Conservation (phyloP, 2,113 vertebrate genomes). For the Bettongia penicillata region DNA sequence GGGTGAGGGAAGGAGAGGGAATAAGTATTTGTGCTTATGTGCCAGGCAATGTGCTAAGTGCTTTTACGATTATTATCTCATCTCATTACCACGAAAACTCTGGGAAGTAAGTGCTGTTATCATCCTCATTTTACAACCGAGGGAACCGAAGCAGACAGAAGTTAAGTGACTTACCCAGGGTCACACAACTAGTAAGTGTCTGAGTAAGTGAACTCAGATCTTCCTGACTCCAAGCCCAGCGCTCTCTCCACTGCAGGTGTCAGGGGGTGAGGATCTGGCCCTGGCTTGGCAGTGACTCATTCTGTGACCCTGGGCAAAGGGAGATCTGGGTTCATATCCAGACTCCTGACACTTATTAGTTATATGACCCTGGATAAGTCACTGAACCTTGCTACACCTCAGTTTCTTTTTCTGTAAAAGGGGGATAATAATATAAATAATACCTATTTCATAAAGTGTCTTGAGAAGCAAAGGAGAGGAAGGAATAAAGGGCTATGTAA, state of each 20-base stretch:
- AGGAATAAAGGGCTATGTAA: background rate
- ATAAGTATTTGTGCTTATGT: background rate
- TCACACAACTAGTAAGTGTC: background rate
- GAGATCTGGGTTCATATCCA: background rate
- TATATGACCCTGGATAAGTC: background rate
- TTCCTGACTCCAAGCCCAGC: background rate
- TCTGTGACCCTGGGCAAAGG: background rate
- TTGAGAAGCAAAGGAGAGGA: too few relatives aligned
- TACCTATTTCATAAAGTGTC: too few relatives aligned
- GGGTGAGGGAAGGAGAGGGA: background rate
- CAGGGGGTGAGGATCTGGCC: background rate
- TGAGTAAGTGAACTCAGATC: background rate
- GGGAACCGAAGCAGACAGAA: background rate
- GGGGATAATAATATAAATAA: background rate
- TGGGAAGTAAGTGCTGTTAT: background rate
- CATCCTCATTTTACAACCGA: background rate
- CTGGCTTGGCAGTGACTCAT: background rate
- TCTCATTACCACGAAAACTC: background rate
- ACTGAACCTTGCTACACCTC: too few relatives aligned
- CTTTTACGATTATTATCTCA: background rate
- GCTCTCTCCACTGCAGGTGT: too few relatives aligned
- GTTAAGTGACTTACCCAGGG: background rate
- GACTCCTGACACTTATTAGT: background rate
- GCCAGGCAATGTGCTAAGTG: background rate
- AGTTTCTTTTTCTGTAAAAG: background rate